These are phyloP conservation scores for Pseudocheirus occidentalis DNA, from an alignment of 2,797 vertebrate genomes.

Conservation along the genomic window DNA sequence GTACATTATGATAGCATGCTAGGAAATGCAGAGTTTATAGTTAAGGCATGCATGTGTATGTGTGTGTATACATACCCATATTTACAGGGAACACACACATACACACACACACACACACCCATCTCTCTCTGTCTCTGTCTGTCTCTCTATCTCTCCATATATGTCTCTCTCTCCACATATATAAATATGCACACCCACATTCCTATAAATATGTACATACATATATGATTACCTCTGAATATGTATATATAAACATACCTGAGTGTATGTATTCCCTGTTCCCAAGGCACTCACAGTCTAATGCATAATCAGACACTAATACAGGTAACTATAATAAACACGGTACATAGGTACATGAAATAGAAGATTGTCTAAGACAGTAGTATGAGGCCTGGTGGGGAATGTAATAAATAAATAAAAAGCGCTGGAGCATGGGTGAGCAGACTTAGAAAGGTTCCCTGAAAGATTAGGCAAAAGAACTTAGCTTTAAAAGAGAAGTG, in stretches of 20 bases:
- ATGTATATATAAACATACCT: not conserved
- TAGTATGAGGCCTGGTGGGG: not conserved
- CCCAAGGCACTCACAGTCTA: not conserved
- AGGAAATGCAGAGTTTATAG: not conserved
- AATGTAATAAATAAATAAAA: not conserved
- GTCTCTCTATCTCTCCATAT: too few species aligned
- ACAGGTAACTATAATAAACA: not conserved
- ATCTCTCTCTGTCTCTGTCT: too few species aligned
- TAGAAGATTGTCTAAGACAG: not conserved
- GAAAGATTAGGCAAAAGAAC: not conserved
- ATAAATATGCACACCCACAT: not conserved
- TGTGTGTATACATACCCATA: not conserved
- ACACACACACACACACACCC: fast-evolving
- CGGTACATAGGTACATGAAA: not conserved
- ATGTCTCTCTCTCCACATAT: too few species aligned
- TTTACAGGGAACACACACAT: too few species aligned
- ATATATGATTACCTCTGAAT: not conserved
- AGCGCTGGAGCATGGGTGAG: not conserved
- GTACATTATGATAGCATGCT: not conserved
- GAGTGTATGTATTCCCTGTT: not conserved
- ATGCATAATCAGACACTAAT: not conserved
- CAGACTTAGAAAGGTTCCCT: not conserved
- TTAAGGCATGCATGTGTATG: not conserved
- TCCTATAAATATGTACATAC: not conserved
- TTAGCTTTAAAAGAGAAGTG: not conserved